Evolutionary conservation across 2,888 invertebrate genomes (phyloP).

Genomic region (Drosophila bunnanda): DNA sequence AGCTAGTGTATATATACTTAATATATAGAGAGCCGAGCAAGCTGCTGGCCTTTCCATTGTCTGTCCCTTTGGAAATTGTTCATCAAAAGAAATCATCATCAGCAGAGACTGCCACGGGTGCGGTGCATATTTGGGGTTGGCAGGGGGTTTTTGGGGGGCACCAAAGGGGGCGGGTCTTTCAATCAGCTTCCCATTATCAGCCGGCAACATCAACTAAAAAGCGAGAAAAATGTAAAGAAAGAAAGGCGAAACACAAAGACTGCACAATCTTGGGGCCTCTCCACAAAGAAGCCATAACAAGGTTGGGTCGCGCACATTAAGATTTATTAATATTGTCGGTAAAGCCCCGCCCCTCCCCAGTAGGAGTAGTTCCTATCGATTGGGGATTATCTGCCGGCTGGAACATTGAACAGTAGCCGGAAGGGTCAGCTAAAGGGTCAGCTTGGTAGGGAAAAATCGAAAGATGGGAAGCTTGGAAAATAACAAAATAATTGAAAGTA

Average conservation of each 20-base stretch:
- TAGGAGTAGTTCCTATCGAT: slow-evolving; percentile 35
- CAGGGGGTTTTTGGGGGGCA: slow-evolving; percentile 1
- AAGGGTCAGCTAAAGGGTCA: slow-evolving; percentile 30
- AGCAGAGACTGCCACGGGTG: slow-evolving; percentile 36
- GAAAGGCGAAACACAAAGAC: slow-evolving; percentile 22
- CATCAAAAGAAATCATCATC: slow-evolving; percentile 73
- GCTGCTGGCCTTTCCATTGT: slow-evolving; percentile 61
- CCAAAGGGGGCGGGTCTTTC: slow-evolving; percentile 13
- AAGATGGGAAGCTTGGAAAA: slow-evolving; percentile 2
- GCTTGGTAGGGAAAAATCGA: not conserved
- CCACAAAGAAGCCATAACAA: slow-evolving; percentile 50
- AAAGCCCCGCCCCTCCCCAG: not conserved
- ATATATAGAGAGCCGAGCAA: slow-evolving; percentile 24
- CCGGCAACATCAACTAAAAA: slow-evolving; percentile 32
- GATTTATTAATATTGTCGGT: slow-evolving; percentile 49
- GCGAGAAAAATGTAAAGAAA: too few species aligned
- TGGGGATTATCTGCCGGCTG: slow-evolving; percentile 37
- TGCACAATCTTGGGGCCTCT: slow-evolving; percentile 32
- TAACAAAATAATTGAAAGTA: not conserved
- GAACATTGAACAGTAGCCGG: slow-evolving; percentile 33
- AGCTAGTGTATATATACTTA: slow-evolving; percentile 4
- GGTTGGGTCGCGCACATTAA: slow-evolving; percentile 47
- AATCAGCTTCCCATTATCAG: slow-evolving; percentile 53
- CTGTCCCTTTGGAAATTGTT: slow-evolving; percentile 47
- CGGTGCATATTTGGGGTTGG: slow-evolving; percentile 19